phyloP scores from a whole-genome alignment of 2,888 invertebrate genomes.

The Ormyrus labotus region DNA sequence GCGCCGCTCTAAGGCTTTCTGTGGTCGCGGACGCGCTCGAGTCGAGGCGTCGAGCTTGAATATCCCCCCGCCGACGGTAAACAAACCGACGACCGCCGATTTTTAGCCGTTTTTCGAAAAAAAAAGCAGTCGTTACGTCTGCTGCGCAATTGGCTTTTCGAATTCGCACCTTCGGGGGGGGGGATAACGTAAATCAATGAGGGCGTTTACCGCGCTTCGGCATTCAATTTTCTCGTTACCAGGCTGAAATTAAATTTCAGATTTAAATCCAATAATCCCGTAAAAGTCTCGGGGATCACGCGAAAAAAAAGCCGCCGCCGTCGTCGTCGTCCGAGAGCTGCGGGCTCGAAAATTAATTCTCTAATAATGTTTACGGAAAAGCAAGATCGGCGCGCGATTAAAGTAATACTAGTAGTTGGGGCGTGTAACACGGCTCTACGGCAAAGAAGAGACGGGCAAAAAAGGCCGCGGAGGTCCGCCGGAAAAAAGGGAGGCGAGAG shows the following conservation, averaged over 20 bases:
- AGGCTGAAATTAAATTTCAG: constrained; percentile 21
- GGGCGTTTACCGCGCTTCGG: neutral
- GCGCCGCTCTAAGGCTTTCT: constrained; percentile 50
- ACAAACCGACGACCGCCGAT: constrained; percentile 9
- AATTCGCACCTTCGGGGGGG: neutral
- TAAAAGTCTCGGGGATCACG: neutral
- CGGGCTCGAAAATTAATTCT: constrained; percentile 31
- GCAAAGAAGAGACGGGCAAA: neutral
- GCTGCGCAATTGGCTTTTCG: neutral
- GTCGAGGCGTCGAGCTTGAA: constrained; percentile 29
- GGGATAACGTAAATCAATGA: neutral
- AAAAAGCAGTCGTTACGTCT: no score
- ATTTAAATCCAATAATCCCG: constrained; percentile 19
- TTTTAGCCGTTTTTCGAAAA: neutral
- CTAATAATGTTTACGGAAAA: constrained; percentile 50
- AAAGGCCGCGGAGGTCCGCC: neutral
- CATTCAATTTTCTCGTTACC: constrained; percentile 24
- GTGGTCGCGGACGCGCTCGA: constrained; percentile 27
- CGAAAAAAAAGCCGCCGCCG: neutral
- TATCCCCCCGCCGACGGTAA: constrained; percentile 24
- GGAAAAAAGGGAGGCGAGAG: constrained; percentile 12
- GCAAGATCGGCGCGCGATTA: constrained; percentile 36
- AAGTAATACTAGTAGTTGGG: constrained; percentile 43
- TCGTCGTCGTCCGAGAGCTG: neutral
- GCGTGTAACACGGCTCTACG: constrained; percentile 27